Conservation (phyloP, 2,797 vertebrate species). For the Valencia hispanica region DNA sequence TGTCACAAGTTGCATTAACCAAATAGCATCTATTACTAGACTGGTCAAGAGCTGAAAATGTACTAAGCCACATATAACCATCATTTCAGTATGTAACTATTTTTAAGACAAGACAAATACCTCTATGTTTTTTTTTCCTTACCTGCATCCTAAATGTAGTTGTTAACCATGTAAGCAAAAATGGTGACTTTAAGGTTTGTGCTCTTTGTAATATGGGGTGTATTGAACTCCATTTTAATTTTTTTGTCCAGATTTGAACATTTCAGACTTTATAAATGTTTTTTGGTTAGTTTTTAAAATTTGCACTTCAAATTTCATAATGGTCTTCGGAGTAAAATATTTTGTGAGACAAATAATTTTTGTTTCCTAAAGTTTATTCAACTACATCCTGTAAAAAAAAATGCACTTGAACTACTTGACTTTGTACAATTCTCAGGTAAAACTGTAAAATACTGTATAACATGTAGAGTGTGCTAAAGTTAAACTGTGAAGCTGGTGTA, state of each 20-base stretch:
- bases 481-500: conserved; percentile 23
- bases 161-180: not conserved
- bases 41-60: conserved; percentile 54
- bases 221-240: not conserved
- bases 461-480: conserved; percentile 28
- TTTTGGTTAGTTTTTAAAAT: conserved; percentile 14
- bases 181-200: not conserved
- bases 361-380: conserved; percentile 6
- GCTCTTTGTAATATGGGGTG: not conserved
- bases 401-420: not conserved
- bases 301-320: conserved; percentile 26
- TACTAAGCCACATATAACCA: conserved; percentile 2
- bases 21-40: conserved; percentile 83
- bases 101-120: conserved; percentile 18
- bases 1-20: conserved; percentile 83
- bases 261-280: not conserved
- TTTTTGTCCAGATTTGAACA: not conserved
- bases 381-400: conserved; percentile 5
- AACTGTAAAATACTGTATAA: conserved; percentile 40
- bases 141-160: not conserved
- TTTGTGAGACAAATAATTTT: not conserved
- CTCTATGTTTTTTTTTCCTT: conserved; percentile 14
- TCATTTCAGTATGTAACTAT: not conserved
- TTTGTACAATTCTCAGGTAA: conserved; percentile 39
- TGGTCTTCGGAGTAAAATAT: conserved; percentile 14